These are phyloP conservation scores for Poeciliopsis gracilis DNA, from an alignment of 2,797 vertebrate species.

Conservation along the genomic window DNA sequence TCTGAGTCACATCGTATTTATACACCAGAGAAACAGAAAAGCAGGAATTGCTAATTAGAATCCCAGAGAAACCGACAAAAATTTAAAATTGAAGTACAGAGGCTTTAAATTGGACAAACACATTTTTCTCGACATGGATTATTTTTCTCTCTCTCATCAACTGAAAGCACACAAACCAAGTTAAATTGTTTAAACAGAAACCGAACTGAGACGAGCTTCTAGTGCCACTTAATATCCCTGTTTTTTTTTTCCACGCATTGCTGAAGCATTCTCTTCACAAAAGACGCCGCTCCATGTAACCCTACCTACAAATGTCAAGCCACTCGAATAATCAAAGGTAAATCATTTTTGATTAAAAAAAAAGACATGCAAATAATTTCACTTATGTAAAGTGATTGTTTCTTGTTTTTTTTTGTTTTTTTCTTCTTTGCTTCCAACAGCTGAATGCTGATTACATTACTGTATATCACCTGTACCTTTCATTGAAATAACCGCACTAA, in stretches of 20 bases:
- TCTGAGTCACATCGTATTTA: no score
- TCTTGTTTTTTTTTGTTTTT: slow-evolving; percentile 6
- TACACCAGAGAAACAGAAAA: neutral
- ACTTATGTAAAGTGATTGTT: slow-evolving; percentile 31
- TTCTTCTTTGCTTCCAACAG: slow-evolving; percentile 1
- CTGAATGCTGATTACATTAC: slow-evolving; percentile 23
- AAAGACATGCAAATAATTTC: neutral
- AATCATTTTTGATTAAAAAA: slow-evolving; percentile 25
- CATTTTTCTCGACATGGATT: neutral
- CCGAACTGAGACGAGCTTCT: neutral
- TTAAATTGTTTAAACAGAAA: neutral
- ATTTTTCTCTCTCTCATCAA: neutral
- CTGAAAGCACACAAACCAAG: no score
- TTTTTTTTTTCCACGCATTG: neutral
- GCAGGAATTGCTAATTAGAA: neutral
- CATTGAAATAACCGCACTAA: slow-evolving; percentile 36
- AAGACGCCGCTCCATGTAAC: neutral
- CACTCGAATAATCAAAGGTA: slow-evolving; percentile 32
- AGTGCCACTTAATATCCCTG: neutral
- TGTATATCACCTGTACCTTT: slow-evolving; percentile 16
- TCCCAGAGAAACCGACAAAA: neutral
- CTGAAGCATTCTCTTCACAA: slow-evolving; percentile 1
- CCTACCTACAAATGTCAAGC: slow-evolving; percentile 15
- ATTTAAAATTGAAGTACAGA: neutral
- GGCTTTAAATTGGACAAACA: neutral